A percentile compares a stretch with the other conserved stretches of the same genome.
phyloP scores from a whole-genome alignment of 2,888 invertebrate genomes.

The Rhyacophila evoluta region DNA sequence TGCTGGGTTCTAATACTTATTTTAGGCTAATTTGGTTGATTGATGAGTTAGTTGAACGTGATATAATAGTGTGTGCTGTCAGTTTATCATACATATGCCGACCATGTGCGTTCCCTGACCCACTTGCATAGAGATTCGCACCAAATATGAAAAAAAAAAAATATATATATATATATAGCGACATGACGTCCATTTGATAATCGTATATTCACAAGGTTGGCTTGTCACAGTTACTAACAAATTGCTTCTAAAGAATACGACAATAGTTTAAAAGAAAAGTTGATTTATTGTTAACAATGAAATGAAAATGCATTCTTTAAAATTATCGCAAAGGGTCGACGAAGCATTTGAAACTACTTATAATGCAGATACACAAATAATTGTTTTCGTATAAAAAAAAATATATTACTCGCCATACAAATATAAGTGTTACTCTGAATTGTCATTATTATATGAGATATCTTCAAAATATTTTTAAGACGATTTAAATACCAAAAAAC shows the following conservation, averaged over 20 bases:
- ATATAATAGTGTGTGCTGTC: not conserved
- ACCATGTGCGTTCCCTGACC: constrained; percentile 1
- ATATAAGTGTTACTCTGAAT: no score
- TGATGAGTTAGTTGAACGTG: not conserved
- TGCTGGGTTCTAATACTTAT: no score
- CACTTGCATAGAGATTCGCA: not conserved
- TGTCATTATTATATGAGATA: no score
- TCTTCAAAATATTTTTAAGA: no score
- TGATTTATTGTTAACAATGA: not conserved
- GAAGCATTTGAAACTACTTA: no score
- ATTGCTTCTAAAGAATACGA: not conserved
- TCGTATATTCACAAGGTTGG: not conserved
- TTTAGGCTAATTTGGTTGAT: no score
- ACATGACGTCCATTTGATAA: not conserved
- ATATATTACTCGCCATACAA: no score
- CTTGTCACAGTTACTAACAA: not conserved
- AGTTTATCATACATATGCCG: not conserved
- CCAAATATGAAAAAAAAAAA: constrained; percentile 12
- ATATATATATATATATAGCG: not conserved
- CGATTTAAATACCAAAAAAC: no score
- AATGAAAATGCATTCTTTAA: no score
- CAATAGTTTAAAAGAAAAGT: not conserved
- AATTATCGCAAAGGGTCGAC: no score
- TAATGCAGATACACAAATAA: no score
- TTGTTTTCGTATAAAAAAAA: no score